phyloP scores from a whole-genome alignment of 2,888 invertebrate species.

The Germaria angustata region DNA sequence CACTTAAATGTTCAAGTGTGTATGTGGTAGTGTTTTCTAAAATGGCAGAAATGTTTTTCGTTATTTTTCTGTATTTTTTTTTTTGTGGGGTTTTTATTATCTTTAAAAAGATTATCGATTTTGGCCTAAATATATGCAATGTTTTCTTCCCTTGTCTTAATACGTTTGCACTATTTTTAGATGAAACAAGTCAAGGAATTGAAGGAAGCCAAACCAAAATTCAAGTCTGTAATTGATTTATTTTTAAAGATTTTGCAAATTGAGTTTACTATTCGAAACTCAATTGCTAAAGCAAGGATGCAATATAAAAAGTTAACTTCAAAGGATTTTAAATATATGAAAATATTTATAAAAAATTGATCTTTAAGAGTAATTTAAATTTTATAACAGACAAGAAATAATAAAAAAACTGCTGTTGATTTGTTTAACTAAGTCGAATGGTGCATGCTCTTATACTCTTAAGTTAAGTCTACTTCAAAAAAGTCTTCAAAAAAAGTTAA shows the following conservation, averaged over 20 bases:
- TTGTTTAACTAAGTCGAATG: too few species aligned
- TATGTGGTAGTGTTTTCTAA: slow-evolving; percentile 1
- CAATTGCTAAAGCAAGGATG: background rate
- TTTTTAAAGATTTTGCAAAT: slow-evolving; percentile 28
- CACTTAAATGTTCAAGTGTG: slow-evolving; percentile 53
- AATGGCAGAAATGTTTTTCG: background rate
- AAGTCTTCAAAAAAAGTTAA: too few species aligned
- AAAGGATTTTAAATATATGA: background rate
- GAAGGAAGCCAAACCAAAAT: background rate
- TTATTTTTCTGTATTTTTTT: background rate
- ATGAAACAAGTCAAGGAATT: background rate
- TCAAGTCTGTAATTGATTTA: slow-evolving; percentile 29
- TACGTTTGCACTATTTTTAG: background rate
- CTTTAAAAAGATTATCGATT: slow-evolving; percentile 42
- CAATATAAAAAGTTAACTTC: background rate
- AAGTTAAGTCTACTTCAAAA: too few species aligned
- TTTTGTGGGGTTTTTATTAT: slow-evolving; percentile 3
- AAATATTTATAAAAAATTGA: too few species aligned
- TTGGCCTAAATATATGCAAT: slow-evolving; percentile 42
- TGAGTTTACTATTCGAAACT: background rate
- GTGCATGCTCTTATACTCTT: too few species aligned
- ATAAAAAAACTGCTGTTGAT: too few species aligned
- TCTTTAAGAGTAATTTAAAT: too few species aligned
- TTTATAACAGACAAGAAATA: too few species aligned
- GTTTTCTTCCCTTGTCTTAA: background rate